A percentile compares a stretch with the other conserved stretches of the same genome.
These are phyloP conservation scores for Elmis aenea DNA, from an alignment of 2,888 invertebrate species.

Conservation along the genomic window DNA sequence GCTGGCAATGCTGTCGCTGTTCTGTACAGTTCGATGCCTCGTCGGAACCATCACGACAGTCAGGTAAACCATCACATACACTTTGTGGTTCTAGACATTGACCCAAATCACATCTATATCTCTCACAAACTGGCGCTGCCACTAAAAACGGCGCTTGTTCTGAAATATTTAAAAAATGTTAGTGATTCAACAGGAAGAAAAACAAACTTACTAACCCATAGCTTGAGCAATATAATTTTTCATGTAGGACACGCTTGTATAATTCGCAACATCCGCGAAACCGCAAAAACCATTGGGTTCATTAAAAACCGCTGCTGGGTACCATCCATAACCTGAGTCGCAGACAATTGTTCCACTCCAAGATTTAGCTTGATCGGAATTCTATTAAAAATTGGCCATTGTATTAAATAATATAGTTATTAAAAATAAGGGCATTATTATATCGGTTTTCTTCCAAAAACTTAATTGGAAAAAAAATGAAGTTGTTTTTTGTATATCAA, in stretches of 20 bases:
- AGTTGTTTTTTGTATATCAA: no score
- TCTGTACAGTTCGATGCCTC: slow-evolving; percentile 53
- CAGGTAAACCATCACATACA: slow-evolving; percentile 62
- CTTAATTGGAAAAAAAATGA: no score
- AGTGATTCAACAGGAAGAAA: slow-evolving; percentile 8
- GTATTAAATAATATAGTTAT: no score
- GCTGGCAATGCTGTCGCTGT: slow-evolving; percentile 30
- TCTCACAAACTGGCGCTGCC: slow-evolving; percentile 49
- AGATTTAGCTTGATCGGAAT: slow-evolving; percentile 22
- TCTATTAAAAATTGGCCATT: slow-evolving; percentile 34
- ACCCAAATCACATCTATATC: slow-evolving; percentile 65
- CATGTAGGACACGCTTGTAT: slow-evolving; percentile 53
- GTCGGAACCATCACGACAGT: slow-evolving; percentile 68
- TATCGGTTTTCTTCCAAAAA: no score
- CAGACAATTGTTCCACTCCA: slow-evolving; percentile 71
- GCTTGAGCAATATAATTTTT: slow-evolving; percentile 50
- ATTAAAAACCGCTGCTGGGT: slow-evolving; percentile 62
- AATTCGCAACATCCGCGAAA: slow-evolving; percentile 45
- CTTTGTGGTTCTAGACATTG: slow-evolving; percentile 56
- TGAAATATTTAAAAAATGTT: slow-evolving; percentile 1
- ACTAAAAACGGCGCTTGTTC: slow-evolving; percentile 17
- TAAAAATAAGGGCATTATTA: no score
- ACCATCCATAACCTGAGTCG: slow-evolving; percentile 62
- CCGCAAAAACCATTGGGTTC: slow-evolving; percentile 56
- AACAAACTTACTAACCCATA: slow-evolving; percentile 45